Evolutionary conservation across 2,797 vertebrate genomes (phyloP).

Genomic region (Taeniopygia guttata): DNA sequence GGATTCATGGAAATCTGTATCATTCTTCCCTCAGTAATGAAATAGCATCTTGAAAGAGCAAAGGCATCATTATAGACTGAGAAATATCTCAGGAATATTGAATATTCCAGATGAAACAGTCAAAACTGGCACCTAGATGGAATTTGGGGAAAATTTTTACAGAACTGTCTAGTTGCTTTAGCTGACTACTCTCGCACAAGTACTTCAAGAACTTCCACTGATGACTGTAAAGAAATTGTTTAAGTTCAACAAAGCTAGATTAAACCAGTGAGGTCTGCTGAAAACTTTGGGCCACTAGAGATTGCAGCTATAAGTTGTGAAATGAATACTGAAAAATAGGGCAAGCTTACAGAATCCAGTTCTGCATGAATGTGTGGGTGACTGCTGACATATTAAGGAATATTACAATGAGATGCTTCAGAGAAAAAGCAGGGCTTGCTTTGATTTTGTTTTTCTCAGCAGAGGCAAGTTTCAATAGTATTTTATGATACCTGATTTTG

Average conservation of each 20-base stretch:
- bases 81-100: background rate
- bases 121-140: background rate
- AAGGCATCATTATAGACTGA: background rate
- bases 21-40: background rate
- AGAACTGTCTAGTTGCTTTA: background rate
- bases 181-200: background rate
- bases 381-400: background rate
- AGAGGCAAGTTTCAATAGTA: background rate
- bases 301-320: background rate
- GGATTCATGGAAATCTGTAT: background rate
- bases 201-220: background rate
- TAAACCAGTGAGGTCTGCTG: background rate
- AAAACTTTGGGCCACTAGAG: background rate
- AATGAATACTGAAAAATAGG: constrained; percentile 21
- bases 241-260: background rate
- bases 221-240: background rate
- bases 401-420: background rate
- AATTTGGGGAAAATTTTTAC: background rate
- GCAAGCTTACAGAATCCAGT: background rate
- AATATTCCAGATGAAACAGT: background rate
- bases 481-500: background rate
- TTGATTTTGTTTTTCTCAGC: background rate
- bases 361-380: background rate
- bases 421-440: background rate
- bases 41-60: background rate